Evolutionary conservation across 2,888 invertebrate genomes (phyloP).

Genomic region (Volucella bombylans): DNA sequence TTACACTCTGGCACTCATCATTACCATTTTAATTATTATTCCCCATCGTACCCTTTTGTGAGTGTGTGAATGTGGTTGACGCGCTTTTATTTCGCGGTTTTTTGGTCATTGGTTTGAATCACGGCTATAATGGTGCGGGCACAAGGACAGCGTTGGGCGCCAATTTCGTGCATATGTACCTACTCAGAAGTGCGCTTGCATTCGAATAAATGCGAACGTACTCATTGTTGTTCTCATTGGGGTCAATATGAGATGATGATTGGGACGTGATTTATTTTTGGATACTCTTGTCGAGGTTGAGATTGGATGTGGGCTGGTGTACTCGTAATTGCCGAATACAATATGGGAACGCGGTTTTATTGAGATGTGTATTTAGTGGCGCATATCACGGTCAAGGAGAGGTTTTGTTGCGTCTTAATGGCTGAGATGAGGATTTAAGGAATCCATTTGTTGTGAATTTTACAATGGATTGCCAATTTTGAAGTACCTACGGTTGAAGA

Average conservation of each 20-base stretch:
- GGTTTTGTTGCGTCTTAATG: slow-evolving; percentile 13
- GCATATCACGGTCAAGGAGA: slow-evolving; percentile 47
- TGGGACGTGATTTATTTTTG: slow-evolving; percentile 68
- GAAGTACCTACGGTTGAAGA: neutral
- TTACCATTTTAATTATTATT: slow-evolving; percentile 72
- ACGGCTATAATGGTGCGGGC: slow-evolving; percentile 9
- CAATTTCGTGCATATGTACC: slow-evolving; percentile 40
- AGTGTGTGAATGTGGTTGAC: slow-evolving; percentile 19
- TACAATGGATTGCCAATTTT: slow-evolving; percentile 24
- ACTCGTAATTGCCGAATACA: slow-evolving; percentile 14
- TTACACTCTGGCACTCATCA: slow-evolving; percentile 39
- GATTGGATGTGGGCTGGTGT: slow-evolving; percentile 26
- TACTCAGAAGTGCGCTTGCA: neutral
- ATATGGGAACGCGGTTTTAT: slow-evolving; percentile 33
- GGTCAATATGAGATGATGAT: slow-evolving; percentile 65
- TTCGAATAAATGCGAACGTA: slow-evolving; percentile 25
- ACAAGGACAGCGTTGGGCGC: slow-evolving; percentile 66
- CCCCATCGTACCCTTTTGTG: slow-evolving; percentile 34
- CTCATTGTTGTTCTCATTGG: slow-evolving; percentile 60
- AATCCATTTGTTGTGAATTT: neutral
- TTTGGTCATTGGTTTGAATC: slow-evolving; percentile 40
- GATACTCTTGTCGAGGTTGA: slow-evolving; percentile 12
- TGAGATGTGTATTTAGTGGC: slow-evolving; percentile 22
- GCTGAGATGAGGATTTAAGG: slow-evolving; percentile 17
- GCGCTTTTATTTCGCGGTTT: slow-evolving; percentile 11